Evolutionary conservation across 92 coral and sea anemone species (phyloP).

Genomic region (Ricordea florida): DNA sequence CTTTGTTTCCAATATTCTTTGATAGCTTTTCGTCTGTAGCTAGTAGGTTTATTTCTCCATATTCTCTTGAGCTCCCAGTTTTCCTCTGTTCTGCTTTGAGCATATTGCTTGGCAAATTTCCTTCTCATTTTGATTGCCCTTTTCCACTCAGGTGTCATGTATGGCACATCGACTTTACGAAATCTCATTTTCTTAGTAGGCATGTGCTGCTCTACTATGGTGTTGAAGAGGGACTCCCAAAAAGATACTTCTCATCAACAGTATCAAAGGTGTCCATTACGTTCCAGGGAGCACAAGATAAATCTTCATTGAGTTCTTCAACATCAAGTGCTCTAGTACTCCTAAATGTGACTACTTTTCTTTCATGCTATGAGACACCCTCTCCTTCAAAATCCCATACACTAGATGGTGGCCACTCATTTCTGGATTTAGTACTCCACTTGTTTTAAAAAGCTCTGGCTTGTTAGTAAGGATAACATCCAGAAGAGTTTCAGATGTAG

Average conservation of each 20-base stretch:
- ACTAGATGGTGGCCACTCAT: constrained; percentile 43
- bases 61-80: constrained; percentile 45
- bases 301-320: constrained; percentile 16
- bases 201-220: constrained; percentile 12
- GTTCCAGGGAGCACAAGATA: constrained; percentile 24
- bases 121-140: constrained; percentile 33
- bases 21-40: background rate
- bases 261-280: constrained; percentile 8
- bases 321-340: constrained; percentile 24
- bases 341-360: constrained; percentile 29
- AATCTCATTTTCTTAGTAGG: constrained; percentile 44
- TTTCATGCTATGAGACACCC: constrained; percentile 5
- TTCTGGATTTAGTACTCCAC: constrained; percentile 33
- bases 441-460: background rate
- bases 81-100: background rate
- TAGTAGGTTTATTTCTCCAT: constrained; percentile 27
- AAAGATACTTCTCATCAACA: background rate
- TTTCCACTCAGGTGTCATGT: constrained; percentile 44
- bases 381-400: constrained; percentile 38
- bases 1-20: constrained; percentile 30
- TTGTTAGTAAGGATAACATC: background rate
- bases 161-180: constrained; percentile 26
- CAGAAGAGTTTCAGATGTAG: background rate
- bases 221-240: constrained; percentile 23
- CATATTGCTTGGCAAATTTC: constrained; percentile 34